Conservation (phyloP, 2,797 vertebrate genomes). For the Eidolon dupreanum region DNA sequence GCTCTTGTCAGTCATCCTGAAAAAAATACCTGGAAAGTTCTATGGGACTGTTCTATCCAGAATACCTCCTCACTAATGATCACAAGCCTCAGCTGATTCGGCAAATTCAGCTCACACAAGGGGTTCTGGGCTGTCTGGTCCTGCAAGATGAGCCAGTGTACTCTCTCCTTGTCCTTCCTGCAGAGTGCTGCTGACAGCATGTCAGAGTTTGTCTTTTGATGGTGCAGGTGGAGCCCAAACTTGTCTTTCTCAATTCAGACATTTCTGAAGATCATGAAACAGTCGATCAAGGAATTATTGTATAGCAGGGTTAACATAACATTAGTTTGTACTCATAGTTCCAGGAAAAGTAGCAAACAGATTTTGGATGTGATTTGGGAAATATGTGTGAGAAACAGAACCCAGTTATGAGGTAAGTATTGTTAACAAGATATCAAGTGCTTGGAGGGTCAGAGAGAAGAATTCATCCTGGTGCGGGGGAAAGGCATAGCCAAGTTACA, state of each 20-base stretch:
- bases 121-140: not conserved
- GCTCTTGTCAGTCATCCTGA: not conserved
- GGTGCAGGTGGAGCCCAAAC: not conserved
- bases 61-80: not conserved
- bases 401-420: not conserved
- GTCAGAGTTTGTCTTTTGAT: not conserved
- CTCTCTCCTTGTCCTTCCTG: too few species aligned
- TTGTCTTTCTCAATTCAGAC: not conserved
- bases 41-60: not conserved
- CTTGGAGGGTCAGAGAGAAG: not conserved
- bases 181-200: accelerated
- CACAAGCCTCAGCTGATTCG: not conserved
- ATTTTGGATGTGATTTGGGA: slow-evolving; percentile 21
- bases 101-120: not conserved
- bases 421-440: not conserved
- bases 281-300: not conserved
- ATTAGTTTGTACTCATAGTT: not conserved
- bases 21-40: not conserved
- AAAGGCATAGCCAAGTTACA: not conserved
- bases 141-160: not conserved
- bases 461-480: not conserved
- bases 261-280: not conserved
- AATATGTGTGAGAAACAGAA: slow-evolving; percentile 10
- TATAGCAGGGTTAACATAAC: not conserved
- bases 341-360: slow-evolving; percentile 40